Percentiles rank a stretch among this genome's conserved stretches.
Evolutionary conservation across 2,888 invertebrate genomes (phyloP).

Genomic region (Rotaria sp.): DNA sequence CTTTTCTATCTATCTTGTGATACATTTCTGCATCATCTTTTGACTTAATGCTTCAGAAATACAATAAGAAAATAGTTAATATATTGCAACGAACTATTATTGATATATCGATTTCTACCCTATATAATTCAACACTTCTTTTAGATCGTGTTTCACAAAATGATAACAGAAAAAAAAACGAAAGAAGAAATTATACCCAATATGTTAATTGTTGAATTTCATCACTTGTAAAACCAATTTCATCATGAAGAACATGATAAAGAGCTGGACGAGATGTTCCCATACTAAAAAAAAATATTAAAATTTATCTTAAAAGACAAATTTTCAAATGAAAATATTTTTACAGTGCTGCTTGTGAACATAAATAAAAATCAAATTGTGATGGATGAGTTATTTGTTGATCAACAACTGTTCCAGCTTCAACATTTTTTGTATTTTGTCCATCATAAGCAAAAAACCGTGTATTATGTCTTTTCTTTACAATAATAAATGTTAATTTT

Average conservation of each 20-base stretch:
- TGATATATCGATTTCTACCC: no score
- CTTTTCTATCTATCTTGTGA: no score
- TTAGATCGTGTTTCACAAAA: no score
- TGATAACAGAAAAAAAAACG: no score
- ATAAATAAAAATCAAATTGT: background rate
- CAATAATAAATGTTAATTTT: background rate
- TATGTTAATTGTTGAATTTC: constrained; percentile 42
- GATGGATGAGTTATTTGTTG: background rate
- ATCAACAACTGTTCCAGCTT: constrained; percentile 19
- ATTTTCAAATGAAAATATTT: background rate
- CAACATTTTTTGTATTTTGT: background rate
- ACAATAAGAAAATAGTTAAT: no score
- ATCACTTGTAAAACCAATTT: constrained; percentile 42
- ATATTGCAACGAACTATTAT: no score
- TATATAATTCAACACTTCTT: no score
- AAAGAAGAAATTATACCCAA: background rate
- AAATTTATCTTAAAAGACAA: background rate
- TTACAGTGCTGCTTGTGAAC: background rate
- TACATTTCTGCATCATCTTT: no score
- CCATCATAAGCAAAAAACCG: constrained; percentile 14
- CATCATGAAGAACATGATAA: constrained; percentile 42
- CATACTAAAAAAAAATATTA: constrained; percentile 8
- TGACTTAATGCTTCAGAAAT: no score
- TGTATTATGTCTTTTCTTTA: constrained; percentile 1
- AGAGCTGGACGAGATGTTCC: constrained; percentile 42